Percentiles rank a stretch among this genome's conserved stretches.
Conservation (phyloP, 2,888 invertebrate genomes). For the Bibio marci region DNA sequence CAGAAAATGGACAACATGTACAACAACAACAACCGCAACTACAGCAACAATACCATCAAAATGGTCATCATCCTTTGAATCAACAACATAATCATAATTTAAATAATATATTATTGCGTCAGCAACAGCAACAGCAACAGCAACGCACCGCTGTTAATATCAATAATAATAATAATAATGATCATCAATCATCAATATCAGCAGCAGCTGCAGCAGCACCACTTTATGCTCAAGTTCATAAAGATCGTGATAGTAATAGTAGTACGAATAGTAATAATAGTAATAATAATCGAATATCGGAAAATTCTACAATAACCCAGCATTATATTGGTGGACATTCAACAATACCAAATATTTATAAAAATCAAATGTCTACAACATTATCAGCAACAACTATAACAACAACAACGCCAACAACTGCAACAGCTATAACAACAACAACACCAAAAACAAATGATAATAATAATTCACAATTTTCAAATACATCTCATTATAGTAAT, state of each 20-base stretch:
- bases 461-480: too few relatives aligned
- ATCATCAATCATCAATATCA: too few relatives aligned
- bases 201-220: conserved; percentile 20
- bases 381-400: conserved; percentile 25
- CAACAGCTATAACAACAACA: conserved; percentile 13
- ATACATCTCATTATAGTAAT: too few relatives aligned
- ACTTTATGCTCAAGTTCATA: conserved; percentile 36
- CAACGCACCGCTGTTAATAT: neutral
- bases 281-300: conserved; percentile 8
- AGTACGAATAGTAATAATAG: conserved; percentile 14
- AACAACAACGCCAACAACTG: conserved; percentile 28
- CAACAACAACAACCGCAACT: too few relatives aligned
- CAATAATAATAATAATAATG: conserved; percentile 1
- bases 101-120: neutral
- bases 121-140: too few relatives aligned
- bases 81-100: conserved; percentile 5
- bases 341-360: conserved; percentile 24
- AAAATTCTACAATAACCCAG: neutral
- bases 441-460: too few relatives aligned
- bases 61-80: conserved; percentile 12
- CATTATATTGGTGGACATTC: conserved; percentile 11
- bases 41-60: too few relatives aligned
- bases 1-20: conserved; percentile 19
- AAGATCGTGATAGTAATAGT: conserved; percentile 23
- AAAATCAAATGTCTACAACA: conserved; percentile 31